A percentile compares a stretch with the other conserved stretches of the same genome.
These are phyloP conservation scores for Galeruca laticollis DNA, from an alignment of 2,888 invertebrate genomes.

Conservation along the genomic window DNA sequence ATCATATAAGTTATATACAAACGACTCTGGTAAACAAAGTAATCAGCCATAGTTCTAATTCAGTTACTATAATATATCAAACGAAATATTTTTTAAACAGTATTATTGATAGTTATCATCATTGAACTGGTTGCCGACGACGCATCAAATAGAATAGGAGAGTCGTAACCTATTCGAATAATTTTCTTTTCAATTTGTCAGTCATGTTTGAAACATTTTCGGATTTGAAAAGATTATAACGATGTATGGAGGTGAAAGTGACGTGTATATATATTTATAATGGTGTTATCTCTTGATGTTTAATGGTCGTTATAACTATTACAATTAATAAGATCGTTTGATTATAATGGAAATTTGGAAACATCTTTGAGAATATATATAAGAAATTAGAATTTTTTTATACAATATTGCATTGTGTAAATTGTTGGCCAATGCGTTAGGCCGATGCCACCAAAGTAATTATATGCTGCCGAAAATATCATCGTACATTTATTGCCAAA, in stretches of 20 bases:
- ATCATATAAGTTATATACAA: too few species aligned
- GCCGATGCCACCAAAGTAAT: too few species aligned
- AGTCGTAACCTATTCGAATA: not conserved
- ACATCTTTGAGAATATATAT: too few species aligned
- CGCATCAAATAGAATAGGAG: not conserved
- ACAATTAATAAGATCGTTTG: not conserved
- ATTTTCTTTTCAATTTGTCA: constrained; percentile 7
- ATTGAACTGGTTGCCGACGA: not conserved
- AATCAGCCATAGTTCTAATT: too few species aligned
- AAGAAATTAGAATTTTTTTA: too few species aligned
- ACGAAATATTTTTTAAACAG: not conserved
- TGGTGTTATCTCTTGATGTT: not conserved
- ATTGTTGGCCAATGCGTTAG: too few species aligned
- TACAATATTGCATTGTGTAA: too few species aligned
- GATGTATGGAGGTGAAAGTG: constrained; percentile 1
- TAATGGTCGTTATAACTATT: not conserved
- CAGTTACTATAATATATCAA: not conserved
- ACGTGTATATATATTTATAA: not conserved
- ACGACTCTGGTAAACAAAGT: too few species aligned
- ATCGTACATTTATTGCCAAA: too few species aligned
- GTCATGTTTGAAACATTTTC: constrained; percentile 3
- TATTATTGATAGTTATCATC: constrained; percentile 1
- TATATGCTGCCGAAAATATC: too few species aligned
- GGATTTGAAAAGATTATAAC: constrained; percentile 4
- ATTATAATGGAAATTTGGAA: not conserved